A percentile compares a stretch with the other conserved stretches of the same genome.
Evolutionary conservation across 2,797 vertebrate genomes (phyloP).

Genomic region (Sebastes glaucus): DNA sequence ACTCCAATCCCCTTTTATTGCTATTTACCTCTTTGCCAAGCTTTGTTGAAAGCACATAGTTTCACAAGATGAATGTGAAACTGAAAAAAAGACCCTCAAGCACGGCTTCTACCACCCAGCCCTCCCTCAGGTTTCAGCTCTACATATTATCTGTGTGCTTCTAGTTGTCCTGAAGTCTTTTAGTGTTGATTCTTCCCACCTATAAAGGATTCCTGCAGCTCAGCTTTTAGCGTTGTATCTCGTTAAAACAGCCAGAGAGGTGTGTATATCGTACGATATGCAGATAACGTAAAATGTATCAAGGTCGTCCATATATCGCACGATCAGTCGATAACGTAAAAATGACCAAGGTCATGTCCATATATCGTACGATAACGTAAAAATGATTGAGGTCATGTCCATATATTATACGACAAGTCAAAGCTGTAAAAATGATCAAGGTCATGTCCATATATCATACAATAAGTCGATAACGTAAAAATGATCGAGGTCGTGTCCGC

Average conservation of each 20-base stretch:
- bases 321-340: no score
- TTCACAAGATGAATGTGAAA: constrained; percentile 73
- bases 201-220: constrained; percentile 21
- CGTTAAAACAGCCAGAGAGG: background rate
- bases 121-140: constrained; percentile 37
- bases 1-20: constrained; percentile 75
- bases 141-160: constrained; percentile 34
- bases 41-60: constrained; percentile 71
- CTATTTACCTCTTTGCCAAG: constrained; percentile 74
- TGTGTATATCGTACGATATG: no score
- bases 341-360: no score
- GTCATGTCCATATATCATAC: no score
- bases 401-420: no score
- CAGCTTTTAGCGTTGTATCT: constrained; percentile 22
- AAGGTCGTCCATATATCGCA: no score
- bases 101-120: constrained; percentile 16
- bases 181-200: constrained; percentile 56
- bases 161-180: constrained; percentile 17
- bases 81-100: constrained; percentile 44
- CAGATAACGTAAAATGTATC: no score
- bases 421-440: no score
- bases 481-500: no score
- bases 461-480: no score
- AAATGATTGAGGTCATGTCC: no score
- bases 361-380: no score